Percentiles rank a stretch among this genome's conserved stretches.
phyloP scores from a whole-genome alignment of 2,888 invertebrate genomes.

The Hemithea aestivaria region DNA sequence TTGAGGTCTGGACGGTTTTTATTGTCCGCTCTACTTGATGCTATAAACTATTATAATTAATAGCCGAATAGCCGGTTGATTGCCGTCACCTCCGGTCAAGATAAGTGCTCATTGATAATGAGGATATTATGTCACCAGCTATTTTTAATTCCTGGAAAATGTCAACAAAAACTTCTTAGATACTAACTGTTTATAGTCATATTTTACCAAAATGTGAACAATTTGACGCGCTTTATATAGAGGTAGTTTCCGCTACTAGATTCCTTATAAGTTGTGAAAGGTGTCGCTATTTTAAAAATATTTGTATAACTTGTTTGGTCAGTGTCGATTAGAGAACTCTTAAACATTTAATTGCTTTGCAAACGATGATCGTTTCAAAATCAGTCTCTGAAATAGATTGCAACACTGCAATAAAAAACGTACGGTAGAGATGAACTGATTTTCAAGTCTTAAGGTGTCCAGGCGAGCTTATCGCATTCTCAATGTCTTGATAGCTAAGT shows the following conservation, averaged over 20 bases:
- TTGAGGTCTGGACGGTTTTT: conserved; percentile 52
- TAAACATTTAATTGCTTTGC: too few relatives aligned
- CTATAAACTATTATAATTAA: too few relatives aligned
- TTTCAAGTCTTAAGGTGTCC: conserved; percentile 26
- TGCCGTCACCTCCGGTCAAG: conserved; percentile 30
- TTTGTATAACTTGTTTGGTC: too few relatives aligned
- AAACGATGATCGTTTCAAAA: too few relatives aligned
- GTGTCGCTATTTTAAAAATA: too few relatives aligned
- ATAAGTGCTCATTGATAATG: conserved; percentile 27
- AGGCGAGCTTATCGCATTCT: conserved; percentile 52
- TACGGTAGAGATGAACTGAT: conserved; percentile 36
- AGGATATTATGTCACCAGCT: conserved; percentile 21
- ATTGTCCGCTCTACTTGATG: conserved; percentile 37
- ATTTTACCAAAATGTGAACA: too few relatives aligned
- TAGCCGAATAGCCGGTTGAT: conserved; percentile 19
- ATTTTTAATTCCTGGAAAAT: conserved; percentile 11
- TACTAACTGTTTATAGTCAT: too few relatives aligned
- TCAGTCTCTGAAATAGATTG: too few relatives aligned
- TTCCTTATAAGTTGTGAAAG: too few relatives aligned
- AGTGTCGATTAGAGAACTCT: too few relatives aligned
- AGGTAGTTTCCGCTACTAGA: too few relatives aligned
- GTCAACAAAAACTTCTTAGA: conserved; percentile 1
- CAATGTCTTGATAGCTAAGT: conserved; percentile 77
- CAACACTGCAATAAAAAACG: conserved; percentile 28
- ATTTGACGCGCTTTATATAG: too few relatives aligned